Evolutionary conservation across 2,888 invertebrate genomes (phyloP).

Genomic region (Amphipyra tragopoginis): DNA sequence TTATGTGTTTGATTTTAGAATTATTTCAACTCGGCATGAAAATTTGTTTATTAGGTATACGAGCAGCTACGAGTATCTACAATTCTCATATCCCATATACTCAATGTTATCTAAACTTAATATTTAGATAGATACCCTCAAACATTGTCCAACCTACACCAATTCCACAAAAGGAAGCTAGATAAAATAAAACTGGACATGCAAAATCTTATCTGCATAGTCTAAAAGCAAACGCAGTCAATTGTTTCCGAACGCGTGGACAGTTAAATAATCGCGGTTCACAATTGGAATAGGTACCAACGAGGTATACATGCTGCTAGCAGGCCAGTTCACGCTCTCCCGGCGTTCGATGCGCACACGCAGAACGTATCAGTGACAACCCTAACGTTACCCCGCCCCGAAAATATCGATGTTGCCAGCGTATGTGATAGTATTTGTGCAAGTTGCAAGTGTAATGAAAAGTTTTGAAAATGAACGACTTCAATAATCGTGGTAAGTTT

Average conservation of each 20-base stretch:
- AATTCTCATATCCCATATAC: neutral
- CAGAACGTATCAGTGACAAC: slow-evolving; percentile 62
- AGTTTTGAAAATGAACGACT: slow-evolving; percentile 45
- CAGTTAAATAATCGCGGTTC: slow-evolving; percentile 87
- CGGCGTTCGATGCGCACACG: slow-evolving; percentile 81
- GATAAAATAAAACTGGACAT: slow-evolving; percentile 68
- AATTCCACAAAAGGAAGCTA: slow-evolving; percentile 41
- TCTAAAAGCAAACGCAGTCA: slow-evolving; percentile 81
- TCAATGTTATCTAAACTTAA: neutral
- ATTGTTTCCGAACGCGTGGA: slow-evolving; percentile 89
- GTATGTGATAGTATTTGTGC: slow-evolving; percentile 56
- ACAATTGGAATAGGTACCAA: slow-evolving; percentile 87
- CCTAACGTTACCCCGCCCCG: slow-evolving; percentile 59
- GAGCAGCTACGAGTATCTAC: neutral
- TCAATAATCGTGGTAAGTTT: slow-evolving; percentile 49
- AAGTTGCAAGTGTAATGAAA: slow-evolving; percentile 55
- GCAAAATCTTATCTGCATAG: slow-evolving; percentile 83
- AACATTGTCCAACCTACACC: slow-evolving; percentile 9
- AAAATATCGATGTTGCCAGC: slow-evolving; percentile 60
- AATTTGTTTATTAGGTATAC: neutral
- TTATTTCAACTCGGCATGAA: too few species aligned
- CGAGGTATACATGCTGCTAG: slow-evolving; percentile 73
- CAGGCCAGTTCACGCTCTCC: slow-evolving; percentile 83
- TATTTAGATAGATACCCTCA: slow-evolving; percentile 1
- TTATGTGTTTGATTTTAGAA: too few species aligned